A percentile compares a stretch with the other conserved stretches of the same genome.
Conservation (phyloP, 2,888 invertebrate species). For the Aproaerema taeniolella region DNA sequence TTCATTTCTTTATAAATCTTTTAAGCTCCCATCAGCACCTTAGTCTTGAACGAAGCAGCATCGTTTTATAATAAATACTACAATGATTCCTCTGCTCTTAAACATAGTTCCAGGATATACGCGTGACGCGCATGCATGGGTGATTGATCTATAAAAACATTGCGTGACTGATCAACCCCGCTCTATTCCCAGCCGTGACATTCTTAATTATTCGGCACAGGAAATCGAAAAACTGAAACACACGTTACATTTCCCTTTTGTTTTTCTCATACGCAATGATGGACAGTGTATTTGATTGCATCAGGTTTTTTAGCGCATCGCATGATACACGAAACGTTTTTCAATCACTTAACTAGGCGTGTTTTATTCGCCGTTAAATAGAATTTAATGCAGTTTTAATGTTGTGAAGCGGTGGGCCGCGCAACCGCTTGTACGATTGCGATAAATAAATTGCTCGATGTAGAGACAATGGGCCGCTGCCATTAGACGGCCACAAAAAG, state of each 20-base stretch:
- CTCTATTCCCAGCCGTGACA: slow-evolving; percentile 52
- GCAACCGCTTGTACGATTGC: slow-evolving; percentile 47
- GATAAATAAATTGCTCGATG: slow-evolving; percentile 44
- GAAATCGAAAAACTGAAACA: slow-evolving; percentile 13
- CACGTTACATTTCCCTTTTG: slow-evolving; percentile 13
- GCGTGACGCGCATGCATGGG: not conserved
- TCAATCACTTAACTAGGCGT: slow-evolving; percentile 54
- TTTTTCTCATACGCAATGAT: slow-evolving; percentile 10
- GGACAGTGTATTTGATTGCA: slow-evolving; percentile 19
- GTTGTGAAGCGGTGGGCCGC: slow-evolving; percentile 52
- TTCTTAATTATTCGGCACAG: slow-evolving; percentile 45
- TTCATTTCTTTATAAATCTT: slow-evolving; percentile 9
- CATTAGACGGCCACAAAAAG: slow-evolving; percentile 35
- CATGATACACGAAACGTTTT: slow-evolving; percentile 47
- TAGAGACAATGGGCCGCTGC: slow-evolving; percentile 47
- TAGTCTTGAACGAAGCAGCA: no score
- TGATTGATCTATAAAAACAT: slow-evolving; percentile 36
- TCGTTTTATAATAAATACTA: no score
- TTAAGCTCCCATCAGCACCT: slow-evolving; percentile 2
- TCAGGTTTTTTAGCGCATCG: slow-evolving; percentile 36
- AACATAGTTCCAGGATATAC: no score
- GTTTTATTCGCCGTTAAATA: slow-evolving; percentile 55
- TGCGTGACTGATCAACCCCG: slow-evolving; percentile 54
- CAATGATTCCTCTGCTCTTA: no score
- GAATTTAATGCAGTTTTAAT: slow-evolving; percentile 70